These are phyloP conservation scores for Lasioglossum pauxillum DNA, from an alignment of 2,888 invertebrate genomes.

Conservation along the genomic window DNA sequence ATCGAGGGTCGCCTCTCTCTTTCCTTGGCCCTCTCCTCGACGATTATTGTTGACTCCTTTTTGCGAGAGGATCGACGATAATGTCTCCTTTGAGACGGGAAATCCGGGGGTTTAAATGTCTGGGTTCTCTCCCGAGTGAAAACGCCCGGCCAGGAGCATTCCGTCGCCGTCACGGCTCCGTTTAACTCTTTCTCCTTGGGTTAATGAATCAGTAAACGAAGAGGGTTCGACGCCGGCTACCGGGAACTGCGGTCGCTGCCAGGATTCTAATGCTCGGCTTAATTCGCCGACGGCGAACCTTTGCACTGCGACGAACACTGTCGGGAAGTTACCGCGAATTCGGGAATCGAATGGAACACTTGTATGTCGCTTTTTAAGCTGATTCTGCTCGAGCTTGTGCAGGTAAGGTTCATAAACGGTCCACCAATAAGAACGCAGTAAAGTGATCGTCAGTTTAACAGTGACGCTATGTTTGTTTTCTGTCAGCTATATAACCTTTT, in stretches of 20 bases:
- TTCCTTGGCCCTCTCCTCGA: background rate
- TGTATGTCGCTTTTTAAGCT: background rate
- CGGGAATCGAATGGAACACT: background rate
- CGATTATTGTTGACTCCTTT: conserved; percentile 30
- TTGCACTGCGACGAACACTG: background rate
- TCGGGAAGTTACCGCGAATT: background rate
- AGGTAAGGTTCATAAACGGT: background rate
- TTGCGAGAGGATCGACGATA: conserved; percentile 5
- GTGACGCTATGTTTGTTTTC: too few species aligned
- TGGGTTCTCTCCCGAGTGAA: conserved; percentile 7
- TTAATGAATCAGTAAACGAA: conserved; percentile 14
- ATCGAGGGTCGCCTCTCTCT: conserved; percentile 25
- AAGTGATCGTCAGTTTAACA: too few species aligned
- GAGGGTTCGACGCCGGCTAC: background rate
- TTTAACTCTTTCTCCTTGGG: conserved; percentile 14
- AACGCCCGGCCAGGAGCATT: background rate
- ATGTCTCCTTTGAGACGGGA: conserved; percentile 11
- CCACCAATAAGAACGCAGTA: too few species aligned
- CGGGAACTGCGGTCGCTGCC: conserved; percentile 8
- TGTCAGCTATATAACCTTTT: too few species aligned
- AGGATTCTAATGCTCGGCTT: conserved; percentile 1
- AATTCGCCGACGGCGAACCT: background rate
- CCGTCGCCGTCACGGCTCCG: background rate
- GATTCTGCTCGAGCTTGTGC: background rate
- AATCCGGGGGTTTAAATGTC: background rate